Evolutionary conservation across 2,888 invertebrate genomes (phyloP).

Genomic region (Morpho achilles): DNA sequence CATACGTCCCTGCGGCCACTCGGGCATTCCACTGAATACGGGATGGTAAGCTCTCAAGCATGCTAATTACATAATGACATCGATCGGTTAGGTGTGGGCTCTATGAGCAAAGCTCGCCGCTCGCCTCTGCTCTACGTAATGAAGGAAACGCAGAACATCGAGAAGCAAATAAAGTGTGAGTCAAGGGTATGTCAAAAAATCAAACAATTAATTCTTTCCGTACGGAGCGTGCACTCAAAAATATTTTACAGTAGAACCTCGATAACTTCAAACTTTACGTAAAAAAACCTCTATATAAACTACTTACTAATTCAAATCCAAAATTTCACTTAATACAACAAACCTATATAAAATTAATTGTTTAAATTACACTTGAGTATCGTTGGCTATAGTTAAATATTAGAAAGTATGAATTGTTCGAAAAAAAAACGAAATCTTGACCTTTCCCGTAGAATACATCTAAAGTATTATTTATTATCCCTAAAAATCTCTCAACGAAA

Average conservation of each 20-base stretch:
- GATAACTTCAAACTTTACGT: too few relatives aligned
- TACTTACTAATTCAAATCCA: too few relatives aligned
- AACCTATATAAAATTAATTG: too few relatives aligned
- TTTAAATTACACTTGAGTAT: too few relatives aligned
- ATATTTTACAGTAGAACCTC: not conserved
- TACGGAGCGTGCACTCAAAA: constrained; percentile 20
- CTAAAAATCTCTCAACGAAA: too few relatives aligned
- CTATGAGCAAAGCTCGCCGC: constrained; percentile 45
- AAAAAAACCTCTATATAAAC: too few relatives aligned
- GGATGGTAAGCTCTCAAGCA: constrained; percentile 51
- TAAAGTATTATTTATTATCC: too few relatives aligned
- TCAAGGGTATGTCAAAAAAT: constrained; percentile 36
- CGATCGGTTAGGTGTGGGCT: constrained; percentile 11
- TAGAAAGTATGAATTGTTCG: too few relatives aligned
- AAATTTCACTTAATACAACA: too few relatives aligned
- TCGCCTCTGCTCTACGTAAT: constrained; percentile 9
- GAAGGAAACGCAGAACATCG: constrained; percentile 40
- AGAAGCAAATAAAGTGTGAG: constrained; percentile 64
- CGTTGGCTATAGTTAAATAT: too few relatives aligned
- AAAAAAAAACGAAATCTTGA: too few relatives aligned
- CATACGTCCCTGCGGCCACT: constrained; percentile 9
- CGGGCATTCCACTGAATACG: constrained; percentile 25
- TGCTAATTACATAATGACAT: constrained; percentile 43
- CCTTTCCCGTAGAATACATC: too few relatives aligned
- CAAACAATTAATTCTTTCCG: constrained; percentile 20